phyloP scores from a whole-genome alignment of 2,113 vertebrate species.

The Mesitornis unicolor region DNA sequence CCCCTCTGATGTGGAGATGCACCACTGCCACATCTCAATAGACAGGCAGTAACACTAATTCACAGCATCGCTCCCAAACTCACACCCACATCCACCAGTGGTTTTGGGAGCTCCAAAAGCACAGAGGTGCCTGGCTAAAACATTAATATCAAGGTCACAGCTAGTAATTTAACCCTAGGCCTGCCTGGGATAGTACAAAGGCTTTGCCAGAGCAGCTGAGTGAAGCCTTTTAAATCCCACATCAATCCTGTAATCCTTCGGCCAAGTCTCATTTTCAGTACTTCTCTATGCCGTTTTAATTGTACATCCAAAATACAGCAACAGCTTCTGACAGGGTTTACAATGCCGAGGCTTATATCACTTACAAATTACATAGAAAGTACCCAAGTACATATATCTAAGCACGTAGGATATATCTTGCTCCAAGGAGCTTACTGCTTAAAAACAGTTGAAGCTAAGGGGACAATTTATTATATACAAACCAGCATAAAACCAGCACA shows the following conservation, averaged over 20 bases:
- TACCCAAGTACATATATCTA: background rate
- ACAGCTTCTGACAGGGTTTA: background rate
- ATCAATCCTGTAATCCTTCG: background rate
- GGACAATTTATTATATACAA: background rate
- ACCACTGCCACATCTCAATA: background rate
- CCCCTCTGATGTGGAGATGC: accelerated
- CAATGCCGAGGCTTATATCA: background rate
- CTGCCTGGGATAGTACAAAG: background rate
- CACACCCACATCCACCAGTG: background rate
- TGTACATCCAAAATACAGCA: background rate
- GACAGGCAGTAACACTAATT: accelerated
- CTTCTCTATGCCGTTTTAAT: background rate
- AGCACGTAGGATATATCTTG: background rate
- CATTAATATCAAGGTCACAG: background rate
- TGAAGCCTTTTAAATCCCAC: background rate
- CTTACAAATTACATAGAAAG: background rate
- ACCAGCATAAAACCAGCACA: background rate
- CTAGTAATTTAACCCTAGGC: background rate
- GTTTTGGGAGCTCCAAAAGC: background rate
- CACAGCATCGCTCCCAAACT: background rate
- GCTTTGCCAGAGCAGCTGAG: background rate
- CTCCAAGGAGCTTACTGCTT: background rate
- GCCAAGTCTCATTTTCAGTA: background rate
- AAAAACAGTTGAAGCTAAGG: background rate
- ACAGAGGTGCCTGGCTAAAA: background rate